Evolutionary conservation across 2,113 vertebrate genomes (phyloP).

Genomic region (Hucho hucho): DNA sequence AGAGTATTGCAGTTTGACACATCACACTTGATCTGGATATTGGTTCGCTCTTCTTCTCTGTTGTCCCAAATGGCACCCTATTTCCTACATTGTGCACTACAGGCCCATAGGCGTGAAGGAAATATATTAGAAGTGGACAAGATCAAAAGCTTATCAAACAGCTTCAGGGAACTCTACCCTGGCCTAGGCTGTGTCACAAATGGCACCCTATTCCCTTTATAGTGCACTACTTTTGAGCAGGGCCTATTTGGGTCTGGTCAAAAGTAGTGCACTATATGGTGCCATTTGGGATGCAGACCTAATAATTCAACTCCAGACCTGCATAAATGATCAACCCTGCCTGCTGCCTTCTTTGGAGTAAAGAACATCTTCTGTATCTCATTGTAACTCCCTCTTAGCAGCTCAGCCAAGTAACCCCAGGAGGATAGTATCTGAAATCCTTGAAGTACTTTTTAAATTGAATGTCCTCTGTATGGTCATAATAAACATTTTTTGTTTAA

Average conservation of each 20-base stretch:
- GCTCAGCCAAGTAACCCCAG: background rate
- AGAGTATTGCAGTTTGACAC: conserved; percentile 39
- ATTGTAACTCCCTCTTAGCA: no score
- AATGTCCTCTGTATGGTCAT: background rate
- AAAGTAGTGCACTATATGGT: no score
- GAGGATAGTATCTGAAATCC: background rate
- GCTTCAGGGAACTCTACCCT: conserved; percentile 19
- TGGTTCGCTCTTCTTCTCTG: conserved; percentile 6
- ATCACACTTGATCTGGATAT: conserved; percentile 47
- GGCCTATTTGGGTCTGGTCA: no score
- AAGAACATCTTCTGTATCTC: background rate
- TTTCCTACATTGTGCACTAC: no score
- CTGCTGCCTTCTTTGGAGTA: background rate
- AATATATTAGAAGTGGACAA: conserved; percentile 29
- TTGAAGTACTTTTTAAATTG: no score
- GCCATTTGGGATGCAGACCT: background rate
- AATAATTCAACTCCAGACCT: background rate
- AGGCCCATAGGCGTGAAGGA: conserved; percentile 34
- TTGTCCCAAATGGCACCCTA: background rate
- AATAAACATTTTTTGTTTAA: background rate
- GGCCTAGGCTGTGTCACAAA: no score
- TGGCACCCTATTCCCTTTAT: no score
- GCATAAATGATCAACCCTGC: background rate
- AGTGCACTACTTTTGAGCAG: no score
- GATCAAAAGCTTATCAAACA: conserved; percentile 55